phyloP scores from a whole-genome alignment of 2,113 vertebrate species.

The Chascanopsetta lugubris region DNA sequence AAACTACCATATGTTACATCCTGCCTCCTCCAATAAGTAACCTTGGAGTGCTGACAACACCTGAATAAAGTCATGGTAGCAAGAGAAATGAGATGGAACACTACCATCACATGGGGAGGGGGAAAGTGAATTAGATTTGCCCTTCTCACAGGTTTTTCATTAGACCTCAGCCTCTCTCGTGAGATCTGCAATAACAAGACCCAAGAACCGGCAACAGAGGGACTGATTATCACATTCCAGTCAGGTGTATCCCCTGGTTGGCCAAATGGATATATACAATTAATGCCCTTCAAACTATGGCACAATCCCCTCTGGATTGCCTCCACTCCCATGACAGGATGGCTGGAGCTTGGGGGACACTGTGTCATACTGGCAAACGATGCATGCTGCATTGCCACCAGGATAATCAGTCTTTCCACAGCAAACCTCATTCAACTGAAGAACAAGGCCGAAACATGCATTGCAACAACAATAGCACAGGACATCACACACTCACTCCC shows the following conservation, averaged over 20 bases:
- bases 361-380: slow-evolving; percentile 16
- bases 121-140: slow-evolving; percentile 57
- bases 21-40: slow-evolving; percentile 29
- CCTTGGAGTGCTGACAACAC: slow-evolving; percentile 28
- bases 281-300: slow-evolving; percentile 49
- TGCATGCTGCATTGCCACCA: slow-evolving; percentile 15
- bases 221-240: slow-evolving; percentile 63
- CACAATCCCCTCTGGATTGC: slow-evolving; percentile 26
- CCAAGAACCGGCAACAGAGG: slow-evolving; percentile 22
- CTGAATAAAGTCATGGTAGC: slow-evolving; percentile 21
- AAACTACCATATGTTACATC: slow-evolving; percentile 28
- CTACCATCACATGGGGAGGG: slow-evolving; percentile 29
- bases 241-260: slow-evolving; percentile 48
- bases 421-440: too few relatives aligned
- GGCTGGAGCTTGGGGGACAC: slow-evolving; percentile 24
- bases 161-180: slow-evolving; percentile 40
- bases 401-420: too few relatives aligned
- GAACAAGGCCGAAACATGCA: too few relatives aligned
- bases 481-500: too few relatives aligned
- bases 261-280: slow-evolving; percentile 44
- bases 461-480: too few relatives aligned
- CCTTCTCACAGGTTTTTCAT: slow-evolving; percentile 60
- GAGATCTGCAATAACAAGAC: slow-evolving; percentile 11
- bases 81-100: slow-evolving; percentile 33
- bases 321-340: slow-evolving; percentile 43